A percentile compares a stretch with the other conserved stretches of the same genome.
Conservation (phyloP, 2,797 vertebrate genomes). For the Myotis vivesi region DNA sequence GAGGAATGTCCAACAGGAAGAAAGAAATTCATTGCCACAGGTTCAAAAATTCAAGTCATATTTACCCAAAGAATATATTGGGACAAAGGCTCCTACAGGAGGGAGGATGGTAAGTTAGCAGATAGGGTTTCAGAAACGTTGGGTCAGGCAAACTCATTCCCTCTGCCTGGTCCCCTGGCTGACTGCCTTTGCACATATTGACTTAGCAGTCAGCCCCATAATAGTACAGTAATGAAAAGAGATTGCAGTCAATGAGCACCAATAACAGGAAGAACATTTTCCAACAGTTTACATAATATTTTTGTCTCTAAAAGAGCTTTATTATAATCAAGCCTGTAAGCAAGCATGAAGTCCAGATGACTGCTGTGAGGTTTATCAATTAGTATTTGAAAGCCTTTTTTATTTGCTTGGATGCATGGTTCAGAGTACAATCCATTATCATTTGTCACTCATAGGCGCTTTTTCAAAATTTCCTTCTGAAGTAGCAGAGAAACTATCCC, state of each 20-base stretch:
- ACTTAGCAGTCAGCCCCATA: background rate
- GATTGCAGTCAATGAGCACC: background rate
- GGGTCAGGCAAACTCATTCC: background rate
- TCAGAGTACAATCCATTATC: conserved; percentile 18
- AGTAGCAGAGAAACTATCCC: background rate
- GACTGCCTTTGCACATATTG: background rate
- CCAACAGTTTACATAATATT: background rate
- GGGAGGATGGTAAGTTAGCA: background rate
- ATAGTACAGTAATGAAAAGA: background rate
- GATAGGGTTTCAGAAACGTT: background rate
- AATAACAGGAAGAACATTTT: background rate
- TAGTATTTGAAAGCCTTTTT: conserved; percentile 11
- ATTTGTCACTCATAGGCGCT: background rate
- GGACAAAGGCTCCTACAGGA: background rate
- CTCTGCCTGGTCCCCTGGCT: background rate
- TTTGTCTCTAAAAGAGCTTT: background rate
- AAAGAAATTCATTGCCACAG: background rate
- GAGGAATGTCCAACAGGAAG: background rate
- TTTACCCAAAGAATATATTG: background rate
- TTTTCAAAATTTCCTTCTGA: conserved; percentile 30
- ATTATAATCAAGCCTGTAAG: background rate
- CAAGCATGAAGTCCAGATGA: background rate
- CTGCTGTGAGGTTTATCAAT: conserved; percentile 5
- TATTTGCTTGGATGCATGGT: conserved; percentile 4
- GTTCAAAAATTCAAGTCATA: background rate